Conservation (phyloP, 2,888 invertebrate species). For the Agrochola litura region DNA sequence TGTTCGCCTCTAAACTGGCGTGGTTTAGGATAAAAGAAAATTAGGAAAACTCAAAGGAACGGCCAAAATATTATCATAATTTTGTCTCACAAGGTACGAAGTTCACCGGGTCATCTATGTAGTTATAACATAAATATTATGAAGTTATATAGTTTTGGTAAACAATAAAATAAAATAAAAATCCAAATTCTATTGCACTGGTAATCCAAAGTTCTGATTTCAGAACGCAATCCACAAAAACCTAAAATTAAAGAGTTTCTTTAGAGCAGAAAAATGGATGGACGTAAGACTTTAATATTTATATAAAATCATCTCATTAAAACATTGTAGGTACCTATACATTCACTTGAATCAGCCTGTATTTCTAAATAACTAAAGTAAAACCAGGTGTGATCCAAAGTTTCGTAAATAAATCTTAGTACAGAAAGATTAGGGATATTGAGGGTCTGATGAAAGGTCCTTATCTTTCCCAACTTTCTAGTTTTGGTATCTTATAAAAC, state of each 20-base stretch:
- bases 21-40: no score
- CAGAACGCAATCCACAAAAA: background rate
- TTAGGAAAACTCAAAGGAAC: no score
- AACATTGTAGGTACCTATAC: background rate
- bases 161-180: background rate
- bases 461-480: conserved; percentile 44
- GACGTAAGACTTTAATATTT: background rate
- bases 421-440: conserved; percentile 40
- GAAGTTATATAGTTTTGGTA: background rate
- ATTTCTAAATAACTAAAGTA: conserved; percentile 7
- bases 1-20: no score
- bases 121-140: background rate
- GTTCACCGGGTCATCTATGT: no score
- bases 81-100: no score
- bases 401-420: conserved; percentile 44
- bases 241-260: background rate
- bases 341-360: background rate
- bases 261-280: background rate
- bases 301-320: background rate
- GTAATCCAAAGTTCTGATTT: background rate
- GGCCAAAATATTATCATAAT: no score
- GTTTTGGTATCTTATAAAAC: conserved; percentile 43
- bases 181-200: background rate
- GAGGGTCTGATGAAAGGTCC: conserved; percentile 39
- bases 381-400: conserved; percentile 32